phyloP scores from a whole-genome alignment of 2,888 invertebrate genomes.

The Lissonota sp. region DNA sequence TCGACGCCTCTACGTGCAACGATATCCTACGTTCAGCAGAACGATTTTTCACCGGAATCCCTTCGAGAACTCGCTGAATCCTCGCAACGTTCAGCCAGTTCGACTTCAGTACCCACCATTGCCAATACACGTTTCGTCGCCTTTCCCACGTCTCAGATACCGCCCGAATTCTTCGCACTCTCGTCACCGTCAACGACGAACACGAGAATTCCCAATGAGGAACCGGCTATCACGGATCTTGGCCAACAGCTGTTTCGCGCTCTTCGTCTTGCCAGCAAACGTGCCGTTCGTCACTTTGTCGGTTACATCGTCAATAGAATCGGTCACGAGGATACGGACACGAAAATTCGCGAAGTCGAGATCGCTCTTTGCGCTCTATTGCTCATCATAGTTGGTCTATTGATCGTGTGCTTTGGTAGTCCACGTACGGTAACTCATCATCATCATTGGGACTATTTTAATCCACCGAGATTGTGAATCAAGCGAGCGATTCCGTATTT shows the following conservation, averaged over 20 bases:
- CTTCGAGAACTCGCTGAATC: constrained; percentile 68
- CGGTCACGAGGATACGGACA: constrained; percentile 85
- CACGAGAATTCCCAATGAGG: constrained; percentile 80
- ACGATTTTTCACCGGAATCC: constrained; percentile 64
- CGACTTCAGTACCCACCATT: constrained; percentile 25
- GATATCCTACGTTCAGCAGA: constrained; percentile 81
- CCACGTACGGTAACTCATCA: constrained; percentile 89
- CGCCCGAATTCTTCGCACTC: constrained; percentile 74
- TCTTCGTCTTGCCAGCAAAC: constrained; percentile 87
- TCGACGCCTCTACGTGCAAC: constrained; percentile 77
- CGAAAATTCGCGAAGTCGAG: constrained; percentile 89
- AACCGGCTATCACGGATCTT: constrained; percentile 89
- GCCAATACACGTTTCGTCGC: constrained; percentile 74
- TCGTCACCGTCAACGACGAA: constrained; percentile 69
- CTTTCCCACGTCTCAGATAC: constrained; percentile 77
- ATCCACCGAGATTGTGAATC: constrained; percentile 87
- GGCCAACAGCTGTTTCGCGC: constrained; percentile 89
- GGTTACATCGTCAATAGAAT: constrained; percentile 87
- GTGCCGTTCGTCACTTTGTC: constrained; percentile 89
- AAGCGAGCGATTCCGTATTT: constrained; percentile 46
- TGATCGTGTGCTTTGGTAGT: constrained; percentile 90
- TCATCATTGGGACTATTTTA: constrained; percentile 95
- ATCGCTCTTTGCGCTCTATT: constrained; percentile 92
- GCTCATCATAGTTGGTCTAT: constrained; percentile 90
- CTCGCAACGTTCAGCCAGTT: constrained; percentile 67